phyloP scores from a whole-genome alignment of 2,113 vertebrate species.

The Periophthalmodon schlosseri region DNA sequence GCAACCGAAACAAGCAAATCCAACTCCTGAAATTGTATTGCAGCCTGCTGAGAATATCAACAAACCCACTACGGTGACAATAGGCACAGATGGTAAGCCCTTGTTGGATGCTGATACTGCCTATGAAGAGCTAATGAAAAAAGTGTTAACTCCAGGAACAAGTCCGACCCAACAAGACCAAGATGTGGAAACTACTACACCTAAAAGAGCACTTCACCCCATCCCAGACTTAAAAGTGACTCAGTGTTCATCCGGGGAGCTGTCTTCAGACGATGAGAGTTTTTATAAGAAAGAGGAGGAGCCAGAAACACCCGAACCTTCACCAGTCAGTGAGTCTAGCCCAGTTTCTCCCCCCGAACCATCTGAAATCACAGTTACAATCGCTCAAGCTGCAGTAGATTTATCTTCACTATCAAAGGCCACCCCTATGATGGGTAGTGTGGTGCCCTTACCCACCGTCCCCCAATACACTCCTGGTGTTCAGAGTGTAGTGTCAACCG shows the following conservation, averaged over 20 bases:
- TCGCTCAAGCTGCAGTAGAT: slow-evolving; percentile 63
- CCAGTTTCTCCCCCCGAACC: slow-evolving; percentile 27
- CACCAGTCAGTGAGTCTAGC: slow-evolving; percentile 33
- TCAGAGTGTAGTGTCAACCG: slow-evolving; percentile 76
- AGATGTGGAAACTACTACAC: slow-evolving; percentile 65
- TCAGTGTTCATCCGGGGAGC: slow-evolving; percentile 93
- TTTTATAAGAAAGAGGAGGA: slow-evolving; percentile 75
- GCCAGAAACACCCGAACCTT: slow-evolving; percentile 70
- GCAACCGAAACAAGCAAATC: slow-evolving; percentile 77
- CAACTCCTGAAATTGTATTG: slow-evolving; percentile 85
- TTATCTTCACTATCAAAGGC: slow-evolving; percentile 60
- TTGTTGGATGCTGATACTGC: slow-evolving; percentile 90
- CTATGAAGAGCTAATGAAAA: slow-evolving; percentile 93
- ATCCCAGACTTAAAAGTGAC: slow-evolving; percentile 98
- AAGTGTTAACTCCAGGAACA: slow-evolving; percentile 84
- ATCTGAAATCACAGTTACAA: slow-evolving; percentile 12
- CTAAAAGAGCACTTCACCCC: slow-evolving; percentile 81
- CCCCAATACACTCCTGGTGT: slow-evolving; percentile 78
- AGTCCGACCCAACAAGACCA: slow-evolving; percentile 82
- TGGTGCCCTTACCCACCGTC: slow-evolving; percentile 76
- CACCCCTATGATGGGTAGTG: slow-evolving; percentile 57
- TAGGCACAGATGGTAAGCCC: slow-evolving; percentile 83
- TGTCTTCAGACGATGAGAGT: slow-evolving; percentile 89
- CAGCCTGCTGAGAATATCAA: slow-evolving; percentile 83
- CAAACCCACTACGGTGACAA: slow-evolving; percentile 73